Base-by-base conservation (phyloP, 2,888 invertebrate genomes). In the Noctua comes region DNA sequence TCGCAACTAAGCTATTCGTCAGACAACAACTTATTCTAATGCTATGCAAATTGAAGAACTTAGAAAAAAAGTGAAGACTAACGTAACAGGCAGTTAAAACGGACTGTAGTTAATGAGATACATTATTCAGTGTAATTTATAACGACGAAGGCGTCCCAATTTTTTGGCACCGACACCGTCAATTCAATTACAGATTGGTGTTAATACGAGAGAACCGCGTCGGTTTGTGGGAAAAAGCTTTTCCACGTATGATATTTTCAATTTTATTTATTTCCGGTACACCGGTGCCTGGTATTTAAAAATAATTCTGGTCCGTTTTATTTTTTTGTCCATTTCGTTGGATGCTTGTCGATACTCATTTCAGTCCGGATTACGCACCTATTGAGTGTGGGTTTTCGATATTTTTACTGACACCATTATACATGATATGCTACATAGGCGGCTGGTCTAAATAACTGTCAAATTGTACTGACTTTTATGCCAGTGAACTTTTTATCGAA, bases 21-120 rank as follows among this genome's bases (percentile, higher is more conserved):
- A 82, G 68, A 66, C 80, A 68, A 70, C 62, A 78, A 85, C 78
- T 75, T 85, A 89, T 90, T 88, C 83, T 86, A 88, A 87, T 88
- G 68, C 77, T 86, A 90, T 90, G 86, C 87, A 90, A 90, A 88
- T 87, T 71, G 57, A 72, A 74, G 62, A 79, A 69, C 68, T 83
- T 66, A 76, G n/a, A 78, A 86, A 76, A 86, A 86, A 83, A 76
- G 73, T 43, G 68, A 76, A 59, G 84, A 77, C 71, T 73, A 73
- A 74, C 31, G 68, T 65, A 72, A 68, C 51, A 57, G 54, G 40
- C 18, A 54, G 36, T 36, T 54, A 27, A 66, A 82, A 59, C 24
- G 27, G 57, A 59, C 64, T 62, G 21, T 73, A 73, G 54, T 65
- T 79, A 62, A 85, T 81, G 76, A 72, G 65, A 48, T 65, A 66